phyloP scores from a whole-genome alignment of 53 echinoderm and acorn worm genomes.

The Arbacia lixula region DNA sequence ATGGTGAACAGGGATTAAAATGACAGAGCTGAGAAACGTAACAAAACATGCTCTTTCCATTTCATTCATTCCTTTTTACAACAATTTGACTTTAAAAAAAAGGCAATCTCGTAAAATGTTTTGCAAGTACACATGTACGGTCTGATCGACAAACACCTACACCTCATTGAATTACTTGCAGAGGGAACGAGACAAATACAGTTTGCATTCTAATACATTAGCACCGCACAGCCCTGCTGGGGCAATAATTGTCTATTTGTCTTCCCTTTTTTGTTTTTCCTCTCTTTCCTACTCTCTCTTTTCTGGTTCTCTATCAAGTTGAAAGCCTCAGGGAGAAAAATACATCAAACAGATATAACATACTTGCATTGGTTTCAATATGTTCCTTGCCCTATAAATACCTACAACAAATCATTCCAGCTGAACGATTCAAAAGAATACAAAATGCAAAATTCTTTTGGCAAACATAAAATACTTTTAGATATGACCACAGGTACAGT shows the following conservation, averaged over 20 bases:
- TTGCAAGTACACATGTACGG: neutral
- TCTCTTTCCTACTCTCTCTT: neutral
- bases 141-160: neutral
- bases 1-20: constrained; percentile 18
- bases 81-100: constrained; percentile 13
- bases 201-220: neutral
- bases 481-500: too few relatives aligned
- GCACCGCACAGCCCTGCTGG: constrained; percentile 39
- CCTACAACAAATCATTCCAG: neutral
- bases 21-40: neutral
- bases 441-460: constrained; percentile 20
- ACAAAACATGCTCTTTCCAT: constrained; percentile 13
- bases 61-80: constrained; percentile 1
- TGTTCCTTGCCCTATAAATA: neutral
- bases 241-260: neutral
- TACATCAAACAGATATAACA: too few relatives aligned
- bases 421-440: neutral
- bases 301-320: neutral
- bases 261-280: too few relatives aligned
- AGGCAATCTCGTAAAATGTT: neutral
- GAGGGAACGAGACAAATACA: neutral
- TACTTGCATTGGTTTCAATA: neutral
- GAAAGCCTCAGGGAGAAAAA: constrained; percentile 34
- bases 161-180: neutral
- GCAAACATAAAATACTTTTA: constrained; percentile 38